A percentile compares a stretch with the other conserved stretches of the same genome.
phyloP scores from a whole-genome alignment of 2,888 invertebrate genomes.

The Nephrotoma guestfalica region DNA sequence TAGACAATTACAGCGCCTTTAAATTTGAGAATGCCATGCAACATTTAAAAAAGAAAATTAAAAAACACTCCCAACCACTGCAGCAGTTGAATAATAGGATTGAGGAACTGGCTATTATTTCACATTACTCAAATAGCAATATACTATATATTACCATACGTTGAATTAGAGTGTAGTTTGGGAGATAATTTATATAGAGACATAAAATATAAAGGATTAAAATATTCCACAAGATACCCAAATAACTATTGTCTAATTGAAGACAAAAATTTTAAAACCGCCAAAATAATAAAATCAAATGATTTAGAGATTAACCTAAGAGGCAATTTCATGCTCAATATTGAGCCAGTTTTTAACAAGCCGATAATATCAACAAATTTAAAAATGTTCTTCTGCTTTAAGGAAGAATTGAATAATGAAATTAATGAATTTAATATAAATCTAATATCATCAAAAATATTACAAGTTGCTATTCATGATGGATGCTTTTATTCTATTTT shows the following conservation, averaged over 20 bases:
- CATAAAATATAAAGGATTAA: background rate
- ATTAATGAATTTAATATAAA: background rate
- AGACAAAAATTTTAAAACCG: background rate
- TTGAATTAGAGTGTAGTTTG: background rate
- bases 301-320: background rate
- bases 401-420: background rate
- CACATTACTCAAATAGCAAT: background rate
- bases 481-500: no score
- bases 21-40: background rate
- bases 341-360: background rate
- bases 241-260: background rate
- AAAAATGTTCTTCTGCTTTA: background rate
- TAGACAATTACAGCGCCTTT: conserved; percentile 6
- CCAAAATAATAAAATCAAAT: background rate
- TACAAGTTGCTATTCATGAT: no score
- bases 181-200: background rate
- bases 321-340: background rate
- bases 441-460: no score
- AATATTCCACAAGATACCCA: background rate
- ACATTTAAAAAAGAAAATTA: background rate
- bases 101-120: background rate
- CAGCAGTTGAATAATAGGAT: background rate
- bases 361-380: background rate
- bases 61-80: background rate
- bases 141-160: background rate